A percentile compares a stretch with the other conserved stretches of the same genome.
Conservation (phyloP, 2,888 invertebrate genomes). For the Cryptocephalus primarius region DNA sequence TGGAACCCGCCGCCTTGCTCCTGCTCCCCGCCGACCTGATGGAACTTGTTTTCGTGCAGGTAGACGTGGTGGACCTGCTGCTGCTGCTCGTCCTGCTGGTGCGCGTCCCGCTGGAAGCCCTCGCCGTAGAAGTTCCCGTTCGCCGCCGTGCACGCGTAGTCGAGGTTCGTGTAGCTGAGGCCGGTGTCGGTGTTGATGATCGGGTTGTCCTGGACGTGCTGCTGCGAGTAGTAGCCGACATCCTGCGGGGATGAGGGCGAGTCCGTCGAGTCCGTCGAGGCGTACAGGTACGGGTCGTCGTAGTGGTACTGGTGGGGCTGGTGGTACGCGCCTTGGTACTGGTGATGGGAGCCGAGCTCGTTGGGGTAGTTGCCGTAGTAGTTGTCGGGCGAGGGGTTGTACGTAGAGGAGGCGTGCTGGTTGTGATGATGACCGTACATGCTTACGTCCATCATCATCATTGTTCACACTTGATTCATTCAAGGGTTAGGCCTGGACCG, state of each 20-base stretch:
- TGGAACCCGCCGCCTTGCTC: constrained; percentile 23
- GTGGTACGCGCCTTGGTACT: constrained; percentile 34
- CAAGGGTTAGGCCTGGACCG: not conserved
- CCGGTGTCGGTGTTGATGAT: constrained; percentile 81
- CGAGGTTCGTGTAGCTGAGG: constrained; percentile 80
- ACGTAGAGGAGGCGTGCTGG: constrained; percentile 36
- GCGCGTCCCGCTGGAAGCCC: constrained; percentile 26
- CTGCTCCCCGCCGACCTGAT: constrained; percentile 23
- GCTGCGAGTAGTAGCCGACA: constrained; percentile 41
- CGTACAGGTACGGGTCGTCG: constrained; percentile 33
- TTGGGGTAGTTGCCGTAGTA: constrained; percentile 31
- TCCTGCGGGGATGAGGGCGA: constrained; percentile 36
- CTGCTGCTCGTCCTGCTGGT: constrained; percentile 43
- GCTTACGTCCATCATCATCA: constrained; percentile 77
- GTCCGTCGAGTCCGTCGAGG: constrained; percentile 30
- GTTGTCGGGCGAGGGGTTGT: constrained; percentile 30
- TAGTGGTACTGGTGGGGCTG: constrained; percentile 33
- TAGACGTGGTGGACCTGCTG: constrained; percentile 37
- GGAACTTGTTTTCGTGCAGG: constrained; percentile 45
- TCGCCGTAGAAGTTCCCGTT: constrained; percentile 27
- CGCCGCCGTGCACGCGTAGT: constrained; percentile 50
- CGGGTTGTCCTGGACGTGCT: constrained; percentile 35
- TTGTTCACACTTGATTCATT: constrained; percentile 25
- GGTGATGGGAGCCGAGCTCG: constrained; percentile 21
- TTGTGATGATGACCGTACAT: constrained; percentile 51